These are phyloP conservation scores for Steinernema scapterisci DNA, from an alignment of 2,888 invertebrate genomes.

Conservation along the genomic window DNA sequence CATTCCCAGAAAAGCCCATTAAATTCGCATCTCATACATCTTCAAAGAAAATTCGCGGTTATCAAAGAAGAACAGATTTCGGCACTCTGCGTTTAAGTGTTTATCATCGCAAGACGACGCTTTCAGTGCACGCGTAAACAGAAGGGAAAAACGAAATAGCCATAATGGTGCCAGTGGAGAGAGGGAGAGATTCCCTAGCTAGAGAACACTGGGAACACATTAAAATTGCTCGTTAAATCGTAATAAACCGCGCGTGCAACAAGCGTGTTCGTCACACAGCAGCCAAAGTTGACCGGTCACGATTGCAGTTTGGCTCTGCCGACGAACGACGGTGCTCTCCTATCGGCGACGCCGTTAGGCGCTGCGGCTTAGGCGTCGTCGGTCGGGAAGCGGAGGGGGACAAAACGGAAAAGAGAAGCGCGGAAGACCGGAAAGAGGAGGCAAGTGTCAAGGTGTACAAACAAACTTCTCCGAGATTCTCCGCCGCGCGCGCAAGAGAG, in stretches of 20 bases:
- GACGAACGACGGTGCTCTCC: too few species aligned
- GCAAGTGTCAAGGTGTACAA: slow-evolving; percentile 30
- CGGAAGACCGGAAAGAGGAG: neutral
- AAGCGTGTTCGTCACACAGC: neutral
- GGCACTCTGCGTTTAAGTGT: neutral
- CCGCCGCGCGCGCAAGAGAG: too few species aligned
- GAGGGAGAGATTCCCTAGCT: neutral
- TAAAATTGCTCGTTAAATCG: slow-evolving; percentile 27
- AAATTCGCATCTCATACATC: too few species aligned
- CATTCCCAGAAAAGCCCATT: too few species aligned
- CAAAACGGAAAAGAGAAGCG: neutral
- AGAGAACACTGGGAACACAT: neutral
- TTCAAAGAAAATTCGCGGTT: too few species aligned
- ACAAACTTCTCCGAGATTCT: neutral
- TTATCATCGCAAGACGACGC: neutral
- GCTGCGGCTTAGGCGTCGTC: neutral
- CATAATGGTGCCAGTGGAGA: neutral
- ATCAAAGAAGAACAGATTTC: neutral
- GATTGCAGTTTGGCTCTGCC: neutral
- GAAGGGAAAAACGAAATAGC: neutral
- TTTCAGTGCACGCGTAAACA: neutral
- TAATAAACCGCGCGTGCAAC: slow-evolving; percentile 3
- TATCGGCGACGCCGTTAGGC: neutral
- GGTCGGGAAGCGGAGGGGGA: neutral
- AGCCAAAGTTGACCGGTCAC: slow-evolving; percentile 11